Percentiles rank a stretch among this genome's conserved stretches.
Evolutionary conservation across 2,113 vertebrate genomes (phyloP).

Genomic region (Cyphomyrus plagiostoma): DNA sequence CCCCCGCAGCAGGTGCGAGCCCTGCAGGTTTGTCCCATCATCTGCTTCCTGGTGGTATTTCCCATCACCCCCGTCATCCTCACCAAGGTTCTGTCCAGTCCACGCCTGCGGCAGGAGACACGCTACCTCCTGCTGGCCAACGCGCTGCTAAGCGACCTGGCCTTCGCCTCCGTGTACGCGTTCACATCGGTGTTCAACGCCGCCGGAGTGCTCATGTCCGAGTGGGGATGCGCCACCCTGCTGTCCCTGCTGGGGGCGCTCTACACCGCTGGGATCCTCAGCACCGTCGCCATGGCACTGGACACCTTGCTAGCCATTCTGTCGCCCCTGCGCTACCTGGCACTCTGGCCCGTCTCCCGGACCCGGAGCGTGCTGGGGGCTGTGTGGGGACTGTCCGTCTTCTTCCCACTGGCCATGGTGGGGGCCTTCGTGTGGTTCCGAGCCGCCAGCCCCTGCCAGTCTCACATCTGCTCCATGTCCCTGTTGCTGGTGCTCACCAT

Average conservation of each 20-base stretch:
- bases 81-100: conserved; percentile 56
- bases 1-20: conserved; percentile 40
- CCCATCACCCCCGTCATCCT: conserved; percentile 61
- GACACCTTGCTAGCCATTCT: conserved; percentile 64
- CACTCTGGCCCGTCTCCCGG: conserved; percentile 52
- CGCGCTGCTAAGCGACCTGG: conserved; percentile 60
- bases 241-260: conserved; percentile 55
- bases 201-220: conserved; percentile 42
- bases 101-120: conserved; percentile 58
- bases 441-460: conserved; percentile 36
- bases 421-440: conserved; percentile 51
- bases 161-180: conserved; percentile 59
- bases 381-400: conserved; percentile 50
- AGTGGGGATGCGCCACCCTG: conserved; percentile 52
- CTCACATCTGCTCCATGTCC: conserved; percentile 55
- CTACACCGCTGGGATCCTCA: conserved; percentile 63
- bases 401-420: conserved; percentile 53
- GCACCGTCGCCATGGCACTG: conserved; percentile 58
- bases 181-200: conserved; percentile 52
- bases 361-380: conserved; percentile 48
- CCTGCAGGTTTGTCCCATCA: conserved; percentile 56
- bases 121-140: conserved; percentile 70
- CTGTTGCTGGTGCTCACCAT: conserved; percentile 57
- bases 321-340: conserved; percentile 58
- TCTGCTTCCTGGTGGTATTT: conserved; percentile 50